These are phyloP conservation scores for Temnothorax unifasciatus DNA, from an alignment of 2,888 invertebrate genomes.

Conservation along the genomic window DNA sequence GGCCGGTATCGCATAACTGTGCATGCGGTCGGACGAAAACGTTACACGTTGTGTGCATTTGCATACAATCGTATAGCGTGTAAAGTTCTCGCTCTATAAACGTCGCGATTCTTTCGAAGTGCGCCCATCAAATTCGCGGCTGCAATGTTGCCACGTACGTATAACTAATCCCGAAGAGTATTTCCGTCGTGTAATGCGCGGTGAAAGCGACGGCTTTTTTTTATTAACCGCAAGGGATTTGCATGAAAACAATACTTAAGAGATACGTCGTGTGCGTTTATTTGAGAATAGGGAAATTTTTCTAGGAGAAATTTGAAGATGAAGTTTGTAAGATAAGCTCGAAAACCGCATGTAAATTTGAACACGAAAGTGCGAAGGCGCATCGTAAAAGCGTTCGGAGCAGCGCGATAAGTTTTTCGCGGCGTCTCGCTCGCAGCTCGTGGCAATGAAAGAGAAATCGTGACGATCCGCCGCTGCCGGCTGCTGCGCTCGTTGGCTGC, in stretches of 20 bases:
- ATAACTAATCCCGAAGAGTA: conserved; percentile 1
- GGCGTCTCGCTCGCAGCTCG: conserved; percentile 29
- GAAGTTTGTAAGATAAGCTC: conserved; percentile 2
- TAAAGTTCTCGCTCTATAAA: conserved; percentile 50
- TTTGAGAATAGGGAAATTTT: neutral
- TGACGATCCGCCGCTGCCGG: conserved; percentile 27
- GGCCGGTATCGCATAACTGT: conserved; percentile 53
- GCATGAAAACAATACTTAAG: conserved; percentile 5
- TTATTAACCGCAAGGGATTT: conserved; percentile 29
- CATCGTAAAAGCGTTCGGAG: neutral
- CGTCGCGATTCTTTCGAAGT: conserved; percentile 53
- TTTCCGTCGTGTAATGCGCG: conserved; percentile 24
- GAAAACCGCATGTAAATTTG: neutral
- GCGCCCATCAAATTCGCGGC: conserved; percentile 53
- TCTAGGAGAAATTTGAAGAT: conserved; percentile 14
- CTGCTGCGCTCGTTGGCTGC: conserved; percentile 42
- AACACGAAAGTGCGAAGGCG: conserved; percentile 9
- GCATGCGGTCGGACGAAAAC: conserved; percentile 46
- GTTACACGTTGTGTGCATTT: conserved; percentile 59
- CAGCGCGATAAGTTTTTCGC: conserved; percentile 15
- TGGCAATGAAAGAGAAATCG: conserved; percentile 64
- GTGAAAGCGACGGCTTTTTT: conserved; percentile 38
- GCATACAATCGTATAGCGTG: conserved; percentile 65
- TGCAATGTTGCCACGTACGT: neutral
- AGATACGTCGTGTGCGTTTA: neutral